Conservation (phyloP, 2,888 invertebrate species). For the Nemotelus nigrinus region DNA sequence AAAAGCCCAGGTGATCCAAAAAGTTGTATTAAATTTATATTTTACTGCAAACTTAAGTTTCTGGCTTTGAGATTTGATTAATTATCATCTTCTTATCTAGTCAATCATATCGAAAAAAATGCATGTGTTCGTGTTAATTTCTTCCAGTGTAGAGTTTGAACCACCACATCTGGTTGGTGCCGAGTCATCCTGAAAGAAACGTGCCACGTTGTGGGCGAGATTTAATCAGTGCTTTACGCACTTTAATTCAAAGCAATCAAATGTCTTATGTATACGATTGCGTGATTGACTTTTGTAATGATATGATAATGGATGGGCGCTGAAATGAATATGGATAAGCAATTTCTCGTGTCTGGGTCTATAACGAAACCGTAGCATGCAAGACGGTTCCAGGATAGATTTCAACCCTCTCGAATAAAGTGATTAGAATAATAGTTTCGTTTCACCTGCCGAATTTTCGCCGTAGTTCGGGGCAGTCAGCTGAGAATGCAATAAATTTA, state of each 20-base stretch:
- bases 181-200: slow-evolving; percentile 39
- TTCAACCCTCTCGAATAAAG: slow-evolving; percentile 3
- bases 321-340: slow-evolving; percentile 40
- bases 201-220: slow-evolving; percentile 47
- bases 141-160: no score
- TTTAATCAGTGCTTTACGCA: slow-evolving; percentile 56
- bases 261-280: slow-evolving; percentile 26
- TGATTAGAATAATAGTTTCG: slow-evolving; percentile 24
- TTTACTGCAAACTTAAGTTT: no score
- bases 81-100: no score
- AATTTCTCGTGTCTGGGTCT: neutral
- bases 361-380: neutral
- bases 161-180: neutral
- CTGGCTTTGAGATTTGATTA: no score
- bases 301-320: slow-evolving; percentile 47
- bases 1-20: no score
- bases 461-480: neutral
- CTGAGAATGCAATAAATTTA: slow-evolving; percentile 26
- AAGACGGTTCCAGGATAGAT: neutral
- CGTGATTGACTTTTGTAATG: slow-evolving; percentile 51
- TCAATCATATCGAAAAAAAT: no score
- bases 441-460: slow-evolving; percentile 43
- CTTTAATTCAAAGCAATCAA: slow-evolving; percentile 51
- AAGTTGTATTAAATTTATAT: no score
- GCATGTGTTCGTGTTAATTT: no score